A percentile compares a stretch with the other conserved stretches of the same genome.
These are phyloP conservation scores for Poecilia picta DNA, from an alignment of 2,797 vertebrate genomes.

Conservation along the genomic window DNA sequence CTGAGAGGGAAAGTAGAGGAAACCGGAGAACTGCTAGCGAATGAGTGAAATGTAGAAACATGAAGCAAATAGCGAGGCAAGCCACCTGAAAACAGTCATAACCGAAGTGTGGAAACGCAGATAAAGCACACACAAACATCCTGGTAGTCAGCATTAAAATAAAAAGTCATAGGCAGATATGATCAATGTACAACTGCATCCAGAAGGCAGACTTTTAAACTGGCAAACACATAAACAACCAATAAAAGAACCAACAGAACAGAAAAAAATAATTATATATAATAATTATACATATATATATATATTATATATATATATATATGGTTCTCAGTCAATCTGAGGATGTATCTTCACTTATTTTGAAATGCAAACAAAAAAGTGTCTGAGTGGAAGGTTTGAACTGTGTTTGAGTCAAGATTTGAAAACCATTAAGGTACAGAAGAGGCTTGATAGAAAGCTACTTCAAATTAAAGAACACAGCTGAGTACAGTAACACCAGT, in stretches of 20 bases:
- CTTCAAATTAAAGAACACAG: conserved; percentile 39
- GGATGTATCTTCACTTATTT: conserved; percentile 68
- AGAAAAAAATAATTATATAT: conserved; percentile 58
- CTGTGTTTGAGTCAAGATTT: conserved; percentile 66
- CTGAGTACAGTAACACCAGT: conserved; percentile 32
- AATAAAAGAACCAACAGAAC: conserved; percentile 34
- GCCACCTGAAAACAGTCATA: conserved; percentile 36
- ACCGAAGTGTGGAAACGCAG: conserved; percentile 20
- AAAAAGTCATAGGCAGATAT: conserved; percentile 49
- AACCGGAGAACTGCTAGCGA: conserved; percentile 23
- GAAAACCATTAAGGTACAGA: conserved; percentile 87
- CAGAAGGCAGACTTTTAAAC: conserved; percentile 62
- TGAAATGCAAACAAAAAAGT: conserved; percentile 38
- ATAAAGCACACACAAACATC: conserved; percentile 26
- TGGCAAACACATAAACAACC: conserved; percentile 45
- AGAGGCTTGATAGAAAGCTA: conserved; percentile 70
- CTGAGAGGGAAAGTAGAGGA: conserved; percentile 54
- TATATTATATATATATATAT: conserved; percentile 52
- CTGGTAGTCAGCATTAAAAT: conserved; percentile 24
- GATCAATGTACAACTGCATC: conserved; percentile 54
- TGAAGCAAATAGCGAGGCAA: conserved; percentile 15
- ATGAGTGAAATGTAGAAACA: not conserved
- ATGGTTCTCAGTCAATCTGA: no score
- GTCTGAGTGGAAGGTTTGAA: conserved; percentile 43
- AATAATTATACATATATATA: conserved; percentile 20